phyloP scores from a whole-genome alignment of 2,113 vertebrate species.

The Dipodomys merriami region DNA sequence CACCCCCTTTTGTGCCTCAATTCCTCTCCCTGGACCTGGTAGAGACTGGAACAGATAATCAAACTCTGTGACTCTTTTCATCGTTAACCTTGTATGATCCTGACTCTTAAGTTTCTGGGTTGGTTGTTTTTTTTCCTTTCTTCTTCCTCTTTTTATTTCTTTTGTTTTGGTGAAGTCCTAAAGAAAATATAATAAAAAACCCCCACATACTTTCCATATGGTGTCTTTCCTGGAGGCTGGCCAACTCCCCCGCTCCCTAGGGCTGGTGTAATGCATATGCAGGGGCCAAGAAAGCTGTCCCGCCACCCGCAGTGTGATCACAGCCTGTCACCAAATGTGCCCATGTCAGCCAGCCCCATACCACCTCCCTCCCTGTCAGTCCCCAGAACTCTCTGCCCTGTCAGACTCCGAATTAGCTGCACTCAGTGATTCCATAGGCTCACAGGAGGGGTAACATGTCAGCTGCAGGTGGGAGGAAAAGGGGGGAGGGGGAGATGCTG shows the following conservation, averaged over 20 bases:
- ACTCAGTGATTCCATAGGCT: neutral
- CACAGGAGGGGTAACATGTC: accelerated
- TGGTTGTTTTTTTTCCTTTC: conserved; percentile 9
- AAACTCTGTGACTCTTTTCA: neutral
- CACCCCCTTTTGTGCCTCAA: neutral
- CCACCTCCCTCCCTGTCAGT: conserved; percentile 35
- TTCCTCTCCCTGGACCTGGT: neutral
- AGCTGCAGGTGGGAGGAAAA: too few species aligned
- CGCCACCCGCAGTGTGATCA: conserved; percentile 62
- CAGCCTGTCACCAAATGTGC: conserved; percentile 67
- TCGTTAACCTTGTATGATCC: conserved; percentile 21
- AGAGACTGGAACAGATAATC: neutral
- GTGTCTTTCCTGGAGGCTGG: conserved; percentile 58
- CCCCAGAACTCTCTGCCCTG: conserved; percentile 22
- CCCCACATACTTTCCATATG: conserved; percentile 69
- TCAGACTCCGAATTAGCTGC: neutral
- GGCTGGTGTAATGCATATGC: conserved; percentile 70
- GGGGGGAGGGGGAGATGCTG: neutral
- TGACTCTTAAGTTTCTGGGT: neutral
- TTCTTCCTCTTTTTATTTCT: conserved; percentile 22
- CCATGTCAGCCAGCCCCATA: conserved; percentile 9
- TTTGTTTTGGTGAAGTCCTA: conserved; percentile 64
- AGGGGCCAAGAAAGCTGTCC: conserved; percentile 66
- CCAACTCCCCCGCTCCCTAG: conserved; percentile 64
- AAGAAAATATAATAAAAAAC: neutral